Base-by-base conservation (phyloP, 2,888 invertebrate species). In the Patella caerulea region DNA sequence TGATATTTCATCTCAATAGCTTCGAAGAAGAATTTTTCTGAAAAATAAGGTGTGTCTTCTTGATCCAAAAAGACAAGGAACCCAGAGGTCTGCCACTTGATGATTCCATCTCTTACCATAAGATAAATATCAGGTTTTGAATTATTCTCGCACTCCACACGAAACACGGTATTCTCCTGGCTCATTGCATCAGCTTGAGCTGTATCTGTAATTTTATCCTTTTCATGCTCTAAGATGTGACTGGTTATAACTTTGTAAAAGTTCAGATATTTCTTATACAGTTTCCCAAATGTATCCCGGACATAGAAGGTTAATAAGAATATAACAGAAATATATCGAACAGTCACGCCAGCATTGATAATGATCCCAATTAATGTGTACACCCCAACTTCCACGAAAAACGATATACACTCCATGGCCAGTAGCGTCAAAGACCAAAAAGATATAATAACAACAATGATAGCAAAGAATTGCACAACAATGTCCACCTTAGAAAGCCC, bases 301-400 rank as follows among this genome's bases (percentile, higher is more conserved):
- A 84, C 86, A 82, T 91, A 90, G n/a, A 90, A 78, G 70, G 80
- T 77, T 0, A 88, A 78, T 79, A 90, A 83, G 45, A 89, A 84
- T 0, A 82, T 78, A 11, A 91, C 81, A 7, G 89, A 86, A 11
- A 89, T 70, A 77, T 89, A 90, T 69, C 87, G 86, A 59, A 88
- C 77, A 0, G 86, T 85, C 24, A 83, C 75, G 5, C 85, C 84
- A 0, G 90, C 88, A 76, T 90, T 90, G 3, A 91, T 83, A 52
- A 90, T 86, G 17, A 90, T 81, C 2, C 91, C 90, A 82, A 90
- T 88, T 56, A 89, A 76, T 0, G 89, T 88, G 77, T 90, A 88
- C 7, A 89, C 87, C 17, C 79, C 78, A 17, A 89, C 77, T 82
- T 91, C 90, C 9, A 89, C 88, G n/a, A 88, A 73, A 76, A 90